Evolutionary conservation across 2,888 invertebrate genomes (phyloP).

Genomic region (Cinara cedri): DNA sequence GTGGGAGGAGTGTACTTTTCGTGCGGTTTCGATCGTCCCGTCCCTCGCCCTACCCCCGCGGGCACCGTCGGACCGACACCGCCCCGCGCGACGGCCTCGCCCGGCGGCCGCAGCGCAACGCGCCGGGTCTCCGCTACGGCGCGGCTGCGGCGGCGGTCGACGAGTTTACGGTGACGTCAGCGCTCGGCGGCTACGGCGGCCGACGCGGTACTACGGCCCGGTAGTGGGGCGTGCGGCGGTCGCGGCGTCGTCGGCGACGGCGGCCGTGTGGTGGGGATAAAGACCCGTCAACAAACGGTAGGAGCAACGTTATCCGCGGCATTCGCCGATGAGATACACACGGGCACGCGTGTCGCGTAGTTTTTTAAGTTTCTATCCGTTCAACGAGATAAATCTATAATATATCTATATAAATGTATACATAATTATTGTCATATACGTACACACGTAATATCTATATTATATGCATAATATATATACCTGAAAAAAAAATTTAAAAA

Average conservation of each 20-base stretch:
- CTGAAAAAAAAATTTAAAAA: too few relatives aligned
- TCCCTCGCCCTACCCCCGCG: neutral
- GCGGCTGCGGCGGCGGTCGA: conserved; percentile 13
- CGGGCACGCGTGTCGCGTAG: conserved; percentile 39
- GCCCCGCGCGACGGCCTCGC: neutral
- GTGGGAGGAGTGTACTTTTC: conserved; percentile 50
- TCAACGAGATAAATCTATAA: conserved; percentile 35
- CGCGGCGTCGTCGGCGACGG: neutral
- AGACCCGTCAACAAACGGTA: conserved; percentile 41
- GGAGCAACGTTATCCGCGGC: conserved; percentile 2
- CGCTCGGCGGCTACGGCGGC: conserved; percentile 32
- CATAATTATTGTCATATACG: neutral
- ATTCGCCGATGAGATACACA: conserved; percentile 47
- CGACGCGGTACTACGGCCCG: neutral
- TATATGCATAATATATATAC: too few relatives aligned
- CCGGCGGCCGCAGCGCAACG: neutral
- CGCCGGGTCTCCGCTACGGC: neutral
- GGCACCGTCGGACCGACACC: neutral
- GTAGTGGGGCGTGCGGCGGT: neutral
- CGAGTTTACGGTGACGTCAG: conserved; percentile 46
- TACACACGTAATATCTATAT: neutral
- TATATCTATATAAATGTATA: conserved; percentile 1
- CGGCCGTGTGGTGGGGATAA: neutral
- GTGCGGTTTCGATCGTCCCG: conserved; percentile 49
- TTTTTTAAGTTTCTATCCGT: neutral